A percentile compares a stretch with the other conserved stretches of the same genome.
Evolutionary conservation across 2,113 vertebrate species (phyloP).

Genomic region (Aleadryas rufinucha): DNA sequence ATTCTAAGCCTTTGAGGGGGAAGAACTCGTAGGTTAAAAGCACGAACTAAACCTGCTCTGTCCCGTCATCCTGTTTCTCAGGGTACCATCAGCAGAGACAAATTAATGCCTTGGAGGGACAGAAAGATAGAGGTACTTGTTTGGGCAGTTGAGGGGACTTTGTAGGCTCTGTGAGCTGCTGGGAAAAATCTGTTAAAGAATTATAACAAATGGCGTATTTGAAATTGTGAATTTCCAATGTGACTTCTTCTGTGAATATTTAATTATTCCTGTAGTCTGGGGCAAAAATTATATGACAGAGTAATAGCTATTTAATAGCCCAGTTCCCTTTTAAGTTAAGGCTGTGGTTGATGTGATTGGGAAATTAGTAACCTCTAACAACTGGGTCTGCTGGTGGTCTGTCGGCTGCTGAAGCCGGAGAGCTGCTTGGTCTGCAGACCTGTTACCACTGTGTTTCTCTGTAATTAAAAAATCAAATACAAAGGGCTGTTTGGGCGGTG

Average conservation of each 20-base stretch:
- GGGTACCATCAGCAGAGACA: background rate
- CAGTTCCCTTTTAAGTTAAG: background rate
- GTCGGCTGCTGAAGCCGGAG: background rate
- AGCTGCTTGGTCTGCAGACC: background rate
- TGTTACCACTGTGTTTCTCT: background rate
- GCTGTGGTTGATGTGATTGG: background rate
- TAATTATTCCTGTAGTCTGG: background rate
- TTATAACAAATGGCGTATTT: background rate
- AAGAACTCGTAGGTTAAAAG: background rate
- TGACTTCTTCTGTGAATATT: background rate
- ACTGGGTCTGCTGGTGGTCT: background rate
- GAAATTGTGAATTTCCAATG: background rate
- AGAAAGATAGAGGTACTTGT: background rate
- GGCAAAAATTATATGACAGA: background rate
- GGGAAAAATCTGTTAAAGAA: background rate
- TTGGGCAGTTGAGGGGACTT: background rate
- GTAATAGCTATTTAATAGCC: background rate
- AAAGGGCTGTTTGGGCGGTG: background rate
- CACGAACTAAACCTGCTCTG: background rate
- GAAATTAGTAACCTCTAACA: background rate
- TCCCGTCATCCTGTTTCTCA: background rate
- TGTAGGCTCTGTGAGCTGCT: background rate
- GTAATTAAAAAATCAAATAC: slow-evolving; percentile 17
- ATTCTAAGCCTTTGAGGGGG: background rate
- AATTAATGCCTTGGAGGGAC: background rate